Conservation (phyloP, 2,888 invertebrate species). For the Drosophila dives region DNA sequence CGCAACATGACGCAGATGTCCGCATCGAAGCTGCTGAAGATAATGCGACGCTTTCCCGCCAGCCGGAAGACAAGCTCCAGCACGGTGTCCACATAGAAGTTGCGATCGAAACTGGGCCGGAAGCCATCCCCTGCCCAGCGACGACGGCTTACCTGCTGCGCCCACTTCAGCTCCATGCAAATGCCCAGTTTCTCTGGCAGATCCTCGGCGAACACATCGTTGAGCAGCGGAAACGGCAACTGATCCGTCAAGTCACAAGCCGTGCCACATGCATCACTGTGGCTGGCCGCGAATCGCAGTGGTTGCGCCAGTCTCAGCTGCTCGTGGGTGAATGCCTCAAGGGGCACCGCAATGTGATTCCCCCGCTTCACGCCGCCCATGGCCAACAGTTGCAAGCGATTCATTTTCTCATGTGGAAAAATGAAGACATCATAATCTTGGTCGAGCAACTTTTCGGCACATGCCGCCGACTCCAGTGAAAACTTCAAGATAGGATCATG, state of each 20-base stretch:
- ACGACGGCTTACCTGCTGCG: constrained; percentile 93
- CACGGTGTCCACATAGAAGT: constrained; percentile 93
- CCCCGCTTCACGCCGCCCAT: constrained; percentile 84
- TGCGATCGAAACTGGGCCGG: constrained; percentile 93
- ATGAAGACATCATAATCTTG: constrained; percentile 91
- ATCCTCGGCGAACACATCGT: constrained; percentile 89
- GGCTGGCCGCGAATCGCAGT: constrained; percentile 89
- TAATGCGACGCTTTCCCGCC: constrained; percentile 90
- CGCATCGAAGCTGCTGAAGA: constrained; percentile 97
- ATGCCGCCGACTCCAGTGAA: constrained; percentile 88
- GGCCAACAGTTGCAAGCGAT: constrained; percentile 93
- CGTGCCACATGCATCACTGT: constrained; percentile 23
- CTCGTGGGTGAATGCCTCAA: constrained; percentile 90
- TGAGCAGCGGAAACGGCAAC: constrained; percentile 96
- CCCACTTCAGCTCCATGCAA: constrained; percentile 98
- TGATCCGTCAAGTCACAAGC: constrained; percentile 88
- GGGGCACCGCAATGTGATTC: constrained; percentile 43
- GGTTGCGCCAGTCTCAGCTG: constrained; percentile 90
- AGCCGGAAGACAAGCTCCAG: constrained; percentile 86
- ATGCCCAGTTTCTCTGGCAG: constrained; percentile 90
- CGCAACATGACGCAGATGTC: constrained; percentile 97
- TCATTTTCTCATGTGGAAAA: constrained; percentile 95
- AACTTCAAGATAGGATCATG: constrained; percentile 98
- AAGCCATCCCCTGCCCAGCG: constrained; percentile 90
- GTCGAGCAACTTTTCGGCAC: constrained; percentile 87